Evolutionary conservation across 2,113 vertebrate species (phyloP).

Genomic region (Helogale parvula): DNA sequence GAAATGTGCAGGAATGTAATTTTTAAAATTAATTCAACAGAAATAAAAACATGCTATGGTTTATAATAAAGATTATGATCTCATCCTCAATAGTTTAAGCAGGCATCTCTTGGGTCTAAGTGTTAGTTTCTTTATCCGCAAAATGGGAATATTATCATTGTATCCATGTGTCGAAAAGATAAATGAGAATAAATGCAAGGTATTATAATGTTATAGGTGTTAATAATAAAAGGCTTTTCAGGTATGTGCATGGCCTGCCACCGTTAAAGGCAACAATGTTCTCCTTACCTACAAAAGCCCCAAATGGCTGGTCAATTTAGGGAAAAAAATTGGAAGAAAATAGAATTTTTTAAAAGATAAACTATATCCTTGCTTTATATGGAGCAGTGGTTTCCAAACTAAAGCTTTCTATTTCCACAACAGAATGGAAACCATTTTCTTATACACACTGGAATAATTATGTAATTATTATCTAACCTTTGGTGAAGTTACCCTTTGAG

Average conservation of each 20-base stretch:
- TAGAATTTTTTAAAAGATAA: not conserved
- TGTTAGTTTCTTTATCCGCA: not conserved
- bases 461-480: slow-evolving; percentile 11
- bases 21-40: slow-evolving; percentile 42
- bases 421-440: not conserved
- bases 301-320: not conserved
- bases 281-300: not conserved
- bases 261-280: not conserved
- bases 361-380: not conserved
- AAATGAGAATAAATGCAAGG: not conserved
- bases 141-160: not conserved
- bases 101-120: not conserved
- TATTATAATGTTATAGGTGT: not conserved
- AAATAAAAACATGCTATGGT: slow-evolving; percentile 39
- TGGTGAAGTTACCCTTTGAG: not conserved
- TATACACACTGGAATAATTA: slow-evolving; percentile 10
- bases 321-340: not conserved
- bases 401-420: slow-evolving; percentile 16
- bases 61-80: slow-evolving; percentile 42
- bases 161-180: not conserved
- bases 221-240: slow-evolving; percentile 21
- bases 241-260: not conserved
- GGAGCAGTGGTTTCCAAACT: not conserved
- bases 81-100: not conserved
- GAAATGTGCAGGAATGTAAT: slow-evolving; percentile 25